phyloP scores from a whole-genome alignment of 2,797 vertebrate species.

The Ceyx erithaca region DNA sequence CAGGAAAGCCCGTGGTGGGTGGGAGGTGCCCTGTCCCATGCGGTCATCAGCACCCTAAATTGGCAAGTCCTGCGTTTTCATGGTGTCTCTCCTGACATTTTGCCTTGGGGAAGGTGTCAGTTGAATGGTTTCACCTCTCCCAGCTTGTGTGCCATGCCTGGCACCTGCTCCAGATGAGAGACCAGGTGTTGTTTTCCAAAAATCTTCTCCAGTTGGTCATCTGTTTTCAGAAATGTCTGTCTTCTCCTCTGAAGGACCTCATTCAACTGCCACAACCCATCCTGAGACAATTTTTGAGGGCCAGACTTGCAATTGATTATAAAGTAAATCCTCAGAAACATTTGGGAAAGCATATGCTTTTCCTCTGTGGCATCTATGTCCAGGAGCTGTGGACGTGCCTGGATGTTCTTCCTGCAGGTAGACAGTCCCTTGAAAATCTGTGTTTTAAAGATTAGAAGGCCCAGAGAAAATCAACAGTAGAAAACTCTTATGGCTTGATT shows the following conservation, averaged over 20 bases:
- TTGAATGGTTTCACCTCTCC: background rate
- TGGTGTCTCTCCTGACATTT: background rate
- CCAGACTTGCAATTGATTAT: background rate
- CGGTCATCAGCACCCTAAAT: background rate
- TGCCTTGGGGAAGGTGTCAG: background rate
- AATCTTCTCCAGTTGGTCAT: background rate
- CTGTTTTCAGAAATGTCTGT: background rate
- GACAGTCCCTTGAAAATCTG: background rate
- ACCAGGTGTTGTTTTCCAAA: background rate
- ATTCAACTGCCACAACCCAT: background rate
- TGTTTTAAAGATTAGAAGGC: background rate
- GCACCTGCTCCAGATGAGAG: background rate
- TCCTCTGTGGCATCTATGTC: background rate
- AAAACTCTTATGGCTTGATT: background rate
- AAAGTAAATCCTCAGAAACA: background rate
- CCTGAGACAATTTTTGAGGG: background rate
- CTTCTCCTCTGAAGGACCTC: background rate
- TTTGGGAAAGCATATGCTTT: background rate
- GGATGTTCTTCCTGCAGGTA: background rate
- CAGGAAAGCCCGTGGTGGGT: fast-evolving
- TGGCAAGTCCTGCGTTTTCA: background rate
- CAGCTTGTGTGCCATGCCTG: background rate
- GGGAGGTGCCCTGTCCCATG: fast-evolving
- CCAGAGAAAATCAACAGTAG: background rate
- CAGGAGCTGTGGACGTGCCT: background rate